Base-by-base conservation (phyloP, 2,888 invertebrate species). In the Drosophila borealis region DNA sequence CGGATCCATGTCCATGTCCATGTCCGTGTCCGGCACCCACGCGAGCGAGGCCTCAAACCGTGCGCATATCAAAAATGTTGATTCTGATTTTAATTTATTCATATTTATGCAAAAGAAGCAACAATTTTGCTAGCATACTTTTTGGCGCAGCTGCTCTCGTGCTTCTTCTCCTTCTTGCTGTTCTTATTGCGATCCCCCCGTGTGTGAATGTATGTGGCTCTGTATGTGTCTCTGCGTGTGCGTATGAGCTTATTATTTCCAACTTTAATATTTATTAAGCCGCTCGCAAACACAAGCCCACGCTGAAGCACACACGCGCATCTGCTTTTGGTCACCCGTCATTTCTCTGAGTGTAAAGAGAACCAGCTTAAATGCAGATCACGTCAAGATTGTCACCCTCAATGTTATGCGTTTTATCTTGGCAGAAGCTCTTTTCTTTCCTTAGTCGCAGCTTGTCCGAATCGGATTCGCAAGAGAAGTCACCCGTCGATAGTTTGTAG, bases 41-140 rank as follows among this genome's bases (percentile, higher is more conserved):
- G 29, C 62, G 54, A 42, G 45, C 37, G 56, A 21, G 39, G n/a
- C 59, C 59, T 54, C 66, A 17, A 49, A 42, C 48, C 60, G 69
- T 33, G 65, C 64, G 66, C 83, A 79, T 88, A 83, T 82, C 88
- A 88, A 88, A 75, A 86, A 74, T 80, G 80, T 88, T 86, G 77
- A 87, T 89, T 87, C 75, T 67, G 68, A 78, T 74, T 89, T 83
- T 84, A 89, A 84, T 84, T 89, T 89, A 89, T 84, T 84, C 89
- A 84, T 84, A 84, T 84, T 84, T 87, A 84, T 84, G 88, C 89
- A 84, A 84, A 83, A 86, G 87, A 80, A 89, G 81, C 87, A 72
- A 75, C 57, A 72, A 81, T 75, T 81, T 73, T 77, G 78, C 74
- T 65, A 75, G 88, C 80, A 82, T 70, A 82, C 80, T 73, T 79